Conservation (phyloP, 2,113 vertebrate species). For the Pangasianodon hypophthalmus region DNA sequence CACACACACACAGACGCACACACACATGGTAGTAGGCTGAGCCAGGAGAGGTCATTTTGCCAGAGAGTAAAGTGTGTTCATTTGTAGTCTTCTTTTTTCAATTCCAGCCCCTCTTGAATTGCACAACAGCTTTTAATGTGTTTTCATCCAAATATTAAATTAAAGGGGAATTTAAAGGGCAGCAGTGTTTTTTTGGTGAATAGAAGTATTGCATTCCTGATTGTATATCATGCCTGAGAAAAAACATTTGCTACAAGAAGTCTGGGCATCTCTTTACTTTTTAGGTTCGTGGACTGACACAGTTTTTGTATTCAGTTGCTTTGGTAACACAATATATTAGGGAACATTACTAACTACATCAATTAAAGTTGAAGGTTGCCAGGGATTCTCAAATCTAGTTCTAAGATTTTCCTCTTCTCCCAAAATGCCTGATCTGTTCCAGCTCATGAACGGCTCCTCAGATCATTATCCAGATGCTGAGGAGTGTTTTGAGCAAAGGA, state of each 20-base stretch:
- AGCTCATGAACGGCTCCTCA: not conserved
- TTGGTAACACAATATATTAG: not conserved
- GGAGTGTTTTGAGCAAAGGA: not conserved
- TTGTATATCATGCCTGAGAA: not conserved
- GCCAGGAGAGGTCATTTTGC: not conserved
- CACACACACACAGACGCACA: not conserved
- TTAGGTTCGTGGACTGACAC: not conserved
- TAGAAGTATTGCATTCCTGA: not conserved
- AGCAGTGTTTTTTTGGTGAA: not conserved
- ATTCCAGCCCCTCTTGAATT: not conserved
- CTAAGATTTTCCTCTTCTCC: not conserved
- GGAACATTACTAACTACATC: not conserved
- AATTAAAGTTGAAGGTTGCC: not conserved
- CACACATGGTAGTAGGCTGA: not conserved
- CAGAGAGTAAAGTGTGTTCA: not conserved
- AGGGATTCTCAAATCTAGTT: not conserved
- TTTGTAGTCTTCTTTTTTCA: slow-evolving; percentile 1
- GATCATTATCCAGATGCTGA: not conserved
- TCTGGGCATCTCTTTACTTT: not conserved
- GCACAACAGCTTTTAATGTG: not conserved
- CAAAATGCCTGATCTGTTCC: not conserved
- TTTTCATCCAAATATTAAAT: slow-evolving; percentile 8
- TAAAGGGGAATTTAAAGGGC: slow-evolving; percentile 3
- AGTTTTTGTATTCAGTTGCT: not conserved
- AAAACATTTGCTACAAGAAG: not conserved